phyloP scores from a whole-genome alignment of 2,113 vertebrate genomes.

The Antechinus flavipes region DNA sequence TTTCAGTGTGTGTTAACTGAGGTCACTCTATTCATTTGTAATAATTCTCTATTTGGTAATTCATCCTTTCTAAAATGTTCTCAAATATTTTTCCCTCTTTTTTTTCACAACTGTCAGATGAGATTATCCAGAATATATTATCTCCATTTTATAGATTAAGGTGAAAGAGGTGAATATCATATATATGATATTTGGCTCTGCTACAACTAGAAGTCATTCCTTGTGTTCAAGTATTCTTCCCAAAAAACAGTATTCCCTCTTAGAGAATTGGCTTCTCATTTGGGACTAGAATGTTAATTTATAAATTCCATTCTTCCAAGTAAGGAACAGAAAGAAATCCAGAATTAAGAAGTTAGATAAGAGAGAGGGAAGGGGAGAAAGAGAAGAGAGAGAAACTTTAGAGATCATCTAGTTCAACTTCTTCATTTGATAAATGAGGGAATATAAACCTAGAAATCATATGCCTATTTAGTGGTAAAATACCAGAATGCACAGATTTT shows the following conservation, averaged over 20 bases:
- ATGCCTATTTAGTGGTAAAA: background rate
- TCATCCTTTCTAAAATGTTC: background rate
- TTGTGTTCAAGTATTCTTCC: background rate
- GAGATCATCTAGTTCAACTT: background rate
- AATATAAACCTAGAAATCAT: background rate
- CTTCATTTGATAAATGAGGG: background rate
- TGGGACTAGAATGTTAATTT: background rate
- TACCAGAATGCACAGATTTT: background rate
- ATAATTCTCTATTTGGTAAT: background rate
- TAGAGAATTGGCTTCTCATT: background rate
- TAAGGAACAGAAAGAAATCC: background rate
- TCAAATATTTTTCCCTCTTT: background rate
- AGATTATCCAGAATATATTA: background rate
- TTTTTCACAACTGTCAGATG: background rate
- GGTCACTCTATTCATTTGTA: background rate
- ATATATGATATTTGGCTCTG: background rate
- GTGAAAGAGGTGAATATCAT: background rate
- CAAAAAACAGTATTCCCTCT: background rate
- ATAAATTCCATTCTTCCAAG: background rate
- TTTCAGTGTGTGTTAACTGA: background rate
- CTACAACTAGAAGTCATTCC: background rate
- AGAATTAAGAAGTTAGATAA: background rate
- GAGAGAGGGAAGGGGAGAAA: too few species aligned
- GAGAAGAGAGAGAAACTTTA: background rate
- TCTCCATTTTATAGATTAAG: background rate